Percentiles rank a stretch among this genome's conserved stretches.
Evolutionary conservation across 2,113 vertebrate genomes (phyloP).

Genomic region (Rhineura floridana): DNA sequence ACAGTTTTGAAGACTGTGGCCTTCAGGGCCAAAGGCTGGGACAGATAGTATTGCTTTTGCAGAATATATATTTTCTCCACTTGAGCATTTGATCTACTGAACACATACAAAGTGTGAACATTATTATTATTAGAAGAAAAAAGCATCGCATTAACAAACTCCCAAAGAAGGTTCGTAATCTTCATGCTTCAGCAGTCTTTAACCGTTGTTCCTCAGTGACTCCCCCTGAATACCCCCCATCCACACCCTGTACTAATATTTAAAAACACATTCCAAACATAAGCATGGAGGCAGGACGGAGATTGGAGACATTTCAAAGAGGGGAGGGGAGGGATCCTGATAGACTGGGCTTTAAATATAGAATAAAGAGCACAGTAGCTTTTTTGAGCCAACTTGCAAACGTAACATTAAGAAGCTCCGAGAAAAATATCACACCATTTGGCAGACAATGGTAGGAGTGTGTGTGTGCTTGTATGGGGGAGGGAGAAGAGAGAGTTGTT

Average conservation of each 20-base stretch:
- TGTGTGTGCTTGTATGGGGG: background rate
- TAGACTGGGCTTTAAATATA: conserved; percentile 58
- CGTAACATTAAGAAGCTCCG: conserved; percentile 33
- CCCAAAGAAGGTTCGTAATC: background rate
- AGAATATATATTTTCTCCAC: rapidly evolving
- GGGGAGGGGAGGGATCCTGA: conserved; percentile 31
- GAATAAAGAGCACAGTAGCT: background rate
- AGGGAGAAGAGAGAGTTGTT: too few relatives aligned
- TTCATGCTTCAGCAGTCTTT: rapidly evolving
- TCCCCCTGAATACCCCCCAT: conserved; percentile 50
- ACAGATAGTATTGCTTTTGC: rapidly evolving
- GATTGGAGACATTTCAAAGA: conserved; percentile 55
- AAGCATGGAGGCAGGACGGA: conserved; percentile 40
- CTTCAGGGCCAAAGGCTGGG: background rate
- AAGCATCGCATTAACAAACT: background rate
- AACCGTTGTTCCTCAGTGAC: conserved; percentile 43
- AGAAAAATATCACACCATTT: conserved; percentile 44
- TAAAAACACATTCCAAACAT: conserved; percentile 58
- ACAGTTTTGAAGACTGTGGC: background rate
- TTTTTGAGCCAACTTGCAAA: background rate
- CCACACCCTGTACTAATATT: conserved; percentile 41
- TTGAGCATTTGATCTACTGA: too few relatives aligned
- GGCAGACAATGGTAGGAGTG: background rate
- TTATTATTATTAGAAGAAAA: background rate
- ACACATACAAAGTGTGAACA: too few relatives aligned